phyloP scores from a whole-genome alignment of 2,888 invertebrate genomes.

The Heliconius cydno region DNA sequence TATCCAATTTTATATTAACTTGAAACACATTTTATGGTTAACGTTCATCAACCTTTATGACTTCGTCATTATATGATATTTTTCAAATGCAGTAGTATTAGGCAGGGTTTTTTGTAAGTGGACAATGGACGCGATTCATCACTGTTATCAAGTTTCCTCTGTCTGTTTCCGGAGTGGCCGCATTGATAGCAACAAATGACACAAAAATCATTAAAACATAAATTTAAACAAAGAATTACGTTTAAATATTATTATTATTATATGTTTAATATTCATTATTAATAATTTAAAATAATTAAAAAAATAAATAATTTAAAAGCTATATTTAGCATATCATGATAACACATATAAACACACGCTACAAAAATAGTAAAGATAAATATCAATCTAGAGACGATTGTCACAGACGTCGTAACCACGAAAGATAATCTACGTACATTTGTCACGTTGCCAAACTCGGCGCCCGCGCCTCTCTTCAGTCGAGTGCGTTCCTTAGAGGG shows the following conservation, averaged over 20 bases:
- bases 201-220: slow-evolving; percentile 44
- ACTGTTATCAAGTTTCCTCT: slow-evolving; percentile 77
- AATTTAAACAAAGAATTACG: slow-evolving; percentile 9
- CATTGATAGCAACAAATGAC: slow-evolving; percentile 65
- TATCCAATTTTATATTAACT: not conserved
- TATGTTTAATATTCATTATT: not conserved
- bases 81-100: slow-evolving; percentile 45
- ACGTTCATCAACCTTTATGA: not conserved
- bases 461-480: slow-evolving; percentile 79
- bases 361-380: slow-evolving; percentile 39
- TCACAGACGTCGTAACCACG: slow-evolving; percentile 63
- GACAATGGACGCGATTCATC: slow-evolving; percentile 68
- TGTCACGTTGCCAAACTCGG: slow-evolving; percentile 79
- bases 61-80: slow-evolving; percentile 6
- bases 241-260: not conserved
- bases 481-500: slow-evolving; percentile 79
- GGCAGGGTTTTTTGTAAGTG: slow-evolving; percentile 54
- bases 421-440: slow-evolving; percentile 70
- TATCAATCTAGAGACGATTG: slow-evolving; percentile 45
- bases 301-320: not conserved
- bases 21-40: not conserved
- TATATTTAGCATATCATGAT: not conserved
- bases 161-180: slow-evolving; percentile 69
- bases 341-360: slow-evolving; percentile 39
- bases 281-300: too few relatives aligned